Conservation (phyloP, 2,797 vertebrate genomes). For the Euthynnus affinis region DNA sequence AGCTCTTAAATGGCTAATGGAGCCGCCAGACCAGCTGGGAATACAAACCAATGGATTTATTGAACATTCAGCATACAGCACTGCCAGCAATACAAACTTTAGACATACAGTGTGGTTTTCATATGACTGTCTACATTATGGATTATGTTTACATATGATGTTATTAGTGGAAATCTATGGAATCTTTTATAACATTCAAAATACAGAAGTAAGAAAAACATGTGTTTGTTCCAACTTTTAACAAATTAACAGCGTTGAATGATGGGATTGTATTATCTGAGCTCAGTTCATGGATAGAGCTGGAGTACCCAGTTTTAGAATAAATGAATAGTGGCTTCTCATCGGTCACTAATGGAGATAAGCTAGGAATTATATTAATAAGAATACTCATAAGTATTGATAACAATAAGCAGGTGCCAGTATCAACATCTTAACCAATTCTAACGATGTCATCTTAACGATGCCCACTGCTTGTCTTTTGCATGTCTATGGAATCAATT, state of each 20-base stretch:
- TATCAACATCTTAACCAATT: too few relatives aligned
- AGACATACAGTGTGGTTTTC: slow-evolving; percentile 37
- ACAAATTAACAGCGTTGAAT: neutral
- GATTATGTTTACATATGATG: slow-evolving; percentile 26
- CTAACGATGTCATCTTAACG: too few relatives aligned
- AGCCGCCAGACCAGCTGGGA: slow-evolving; percentile 68
- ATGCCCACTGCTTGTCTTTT: neutral
- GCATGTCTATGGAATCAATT: neutral
- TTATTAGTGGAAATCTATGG: neutral
- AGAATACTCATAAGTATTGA: too few relatives aligned
- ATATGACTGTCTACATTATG: slow-evolving; percentile 14
- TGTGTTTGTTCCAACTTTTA: neutral
- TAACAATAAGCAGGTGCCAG: too few relatives aligned
- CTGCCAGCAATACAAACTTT: slow-evolving; percentile 58
- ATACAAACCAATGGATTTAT: slow-evolving; percentile 76
- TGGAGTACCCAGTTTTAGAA: too few relatives aligned
- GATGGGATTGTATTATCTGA: too few relatives aligned
- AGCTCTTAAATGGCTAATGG: slow-evolving; percentile 77
- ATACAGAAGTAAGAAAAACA: neutral
- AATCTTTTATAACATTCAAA: neutral
- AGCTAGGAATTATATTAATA: too few relatives aligned
- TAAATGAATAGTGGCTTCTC: too few relatives aligned
- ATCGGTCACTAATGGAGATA: too few relatives aligned
- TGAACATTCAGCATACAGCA: slow-evolving; percentile 59
- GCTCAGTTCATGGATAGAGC: too few relatives aligned